Evolutionary conservation across 2,888 invertebrate genomes (phyloP).

Genomic region (Cephonodes hylas): DNA sequence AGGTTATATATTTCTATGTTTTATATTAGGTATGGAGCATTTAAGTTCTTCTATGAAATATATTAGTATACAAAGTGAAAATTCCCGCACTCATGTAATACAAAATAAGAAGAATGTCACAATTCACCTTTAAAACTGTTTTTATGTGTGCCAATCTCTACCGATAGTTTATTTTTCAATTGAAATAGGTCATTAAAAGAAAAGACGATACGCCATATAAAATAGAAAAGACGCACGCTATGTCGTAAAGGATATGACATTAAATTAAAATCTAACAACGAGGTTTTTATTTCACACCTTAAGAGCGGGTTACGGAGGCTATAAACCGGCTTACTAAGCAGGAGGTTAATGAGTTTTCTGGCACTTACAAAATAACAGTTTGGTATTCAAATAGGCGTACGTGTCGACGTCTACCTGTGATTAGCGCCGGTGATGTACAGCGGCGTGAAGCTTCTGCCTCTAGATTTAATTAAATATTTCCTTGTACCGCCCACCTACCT

Average conservation of each 20-base stretch:
- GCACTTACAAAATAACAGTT: constrained; percentile 54
- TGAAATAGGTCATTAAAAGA: too few relatives aligned
- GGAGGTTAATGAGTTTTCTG: constrained; percentile 47
- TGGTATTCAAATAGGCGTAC: constrained; percentile 64
- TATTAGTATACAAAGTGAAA: too few relatives aligned
- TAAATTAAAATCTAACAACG: not conserved
- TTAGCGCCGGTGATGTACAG: constrained; percentile 71
- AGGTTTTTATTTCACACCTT: not conserved
- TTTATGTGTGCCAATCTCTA: too few relatives aligned
- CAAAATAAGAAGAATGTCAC: too few relatives aligned
- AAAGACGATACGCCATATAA: not conserved
- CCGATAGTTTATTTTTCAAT: too few relatives aligned
- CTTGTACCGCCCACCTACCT: constrained; percentile 63
- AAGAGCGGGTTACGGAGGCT: not conserved
- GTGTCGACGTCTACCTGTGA: constrained; percentile 74
- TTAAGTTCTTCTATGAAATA: too few relatives aligned
- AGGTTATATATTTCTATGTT: too few relatives aligned
- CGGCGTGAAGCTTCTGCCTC: constrained; percentile 56
- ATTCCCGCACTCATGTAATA: too few relatives aligned
- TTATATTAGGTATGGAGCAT: too few relatives aligned
- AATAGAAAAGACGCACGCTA: not conserved
- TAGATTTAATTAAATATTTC: constrained; percentile 79
- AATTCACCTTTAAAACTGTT: too few relatives aligned
- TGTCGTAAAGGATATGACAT: not conserved
- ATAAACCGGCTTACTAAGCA: constrained; percentile 30